Percentiles rank a stretch among this genome's conserved stretches.
Conservation (phyloP, 1,140 invertebrate species). For the Cherax destructor region DNA sequence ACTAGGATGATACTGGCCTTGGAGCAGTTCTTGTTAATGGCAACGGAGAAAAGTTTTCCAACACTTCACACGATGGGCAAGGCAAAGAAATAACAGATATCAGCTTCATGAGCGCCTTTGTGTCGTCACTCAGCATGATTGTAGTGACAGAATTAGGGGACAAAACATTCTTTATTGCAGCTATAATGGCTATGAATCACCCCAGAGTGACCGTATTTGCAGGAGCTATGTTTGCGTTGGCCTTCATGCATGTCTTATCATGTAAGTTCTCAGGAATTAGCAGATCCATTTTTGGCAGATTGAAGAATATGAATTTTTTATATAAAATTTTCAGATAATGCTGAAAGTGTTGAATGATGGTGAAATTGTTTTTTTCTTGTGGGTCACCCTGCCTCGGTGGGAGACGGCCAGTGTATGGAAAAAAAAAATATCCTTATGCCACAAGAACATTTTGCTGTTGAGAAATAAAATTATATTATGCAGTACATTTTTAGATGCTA, state of each 20-base stretch:
- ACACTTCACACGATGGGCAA: constrained; percentile 18
- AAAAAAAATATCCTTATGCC: too few relatives aligned
- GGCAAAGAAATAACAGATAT: constrained; percentile 27
- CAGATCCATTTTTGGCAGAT: not conserved
- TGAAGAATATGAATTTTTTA: too few relatives aligned
- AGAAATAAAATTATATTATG: too few relatives aligned
- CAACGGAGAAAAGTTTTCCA: constrained; percentile 27
- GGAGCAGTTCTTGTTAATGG: constrained; percentile 27
- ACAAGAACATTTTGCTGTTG: too few relatives aligned
- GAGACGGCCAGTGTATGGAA: too few relatives aligned
- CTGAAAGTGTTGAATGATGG: too few relatives aligned
- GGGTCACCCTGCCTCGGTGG: too few relatives aligned
- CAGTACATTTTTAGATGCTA: too few relatives aligned
- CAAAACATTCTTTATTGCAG: constrained; percentile 99
- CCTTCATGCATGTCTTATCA: constrained; percentile 96
- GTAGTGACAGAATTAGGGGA: constrained; percentile 98
- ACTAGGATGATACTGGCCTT: constrained; percentile 59
- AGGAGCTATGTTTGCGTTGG: constrained; percentile 94
- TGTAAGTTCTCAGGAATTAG: constrained; percentile 78
- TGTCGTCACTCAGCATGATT: constrained; percentile 96
- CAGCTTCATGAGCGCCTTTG: constrained; percentile 93
- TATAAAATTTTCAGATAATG: too few relatives aligned
- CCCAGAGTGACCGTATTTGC: constrained; percentile 92
- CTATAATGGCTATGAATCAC: constrained; percentile 99
- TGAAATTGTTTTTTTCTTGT: too few relatives aligned